phyloP scores from a whole-genome alignment of 2,888 invertebrate species.

The Drosophila quinaria region DNA sequence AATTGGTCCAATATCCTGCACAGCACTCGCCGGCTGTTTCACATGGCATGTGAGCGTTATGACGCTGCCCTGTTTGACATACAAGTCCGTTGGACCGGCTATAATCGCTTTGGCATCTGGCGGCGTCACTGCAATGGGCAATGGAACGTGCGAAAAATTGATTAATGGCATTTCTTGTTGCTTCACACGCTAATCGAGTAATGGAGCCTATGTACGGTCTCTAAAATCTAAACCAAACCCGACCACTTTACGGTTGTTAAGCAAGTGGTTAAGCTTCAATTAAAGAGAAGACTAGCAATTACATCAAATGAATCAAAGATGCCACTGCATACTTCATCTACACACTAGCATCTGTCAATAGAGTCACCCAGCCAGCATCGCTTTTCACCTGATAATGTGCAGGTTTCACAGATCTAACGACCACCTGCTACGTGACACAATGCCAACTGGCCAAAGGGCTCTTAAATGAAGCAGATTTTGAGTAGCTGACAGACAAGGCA shows the following conservation, averaged over 20 bases:
- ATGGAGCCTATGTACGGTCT: not conserved
- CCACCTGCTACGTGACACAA: slow-evolving; percentile 31
- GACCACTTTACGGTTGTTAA: slow-evolving; percentile 26
- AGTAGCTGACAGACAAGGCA: not conserved
- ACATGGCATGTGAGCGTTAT: slow-evolving; percentile 91
- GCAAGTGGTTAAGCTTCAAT: slow-evolving; percentile 28
- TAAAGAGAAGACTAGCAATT: slow-evolving; percentile 42
- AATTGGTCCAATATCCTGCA: slow-evolving; percentile 90
- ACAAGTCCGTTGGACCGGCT: slow-evolving; percentile 89
- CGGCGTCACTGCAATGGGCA: slow-evolving; percentile 80
- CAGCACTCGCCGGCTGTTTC: slow-evolving; percentile 87
- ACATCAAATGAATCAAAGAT: slow-evolving; percentile 47
- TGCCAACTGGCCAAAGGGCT: slow-evolving; percentile 13
- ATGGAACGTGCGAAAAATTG: slow-evolving; percentile 64
- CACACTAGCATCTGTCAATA: slow-evolving; percentile 6
- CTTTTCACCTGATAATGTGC: slow-evolving; percentile 39
- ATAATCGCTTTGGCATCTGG: slow-evolving; percentile 90
- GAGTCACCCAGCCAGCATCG: not conserved
- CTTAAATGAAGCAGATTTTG: slow-evolving; percentile 16
- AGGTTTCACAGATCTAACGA: slow-evolving; percentile 19
- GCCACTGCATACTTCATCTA: slow-evolving; percentile 18
- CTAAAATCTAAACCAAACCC: not conserved
- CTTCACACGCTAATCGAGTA: slow-evolving; percentile 30
- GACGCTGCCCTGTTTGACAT: slow-evolving; percentile 91
- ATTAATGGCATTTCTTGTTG: slow-evolving; percentile 70